These are phyloP conservation scores for Acrossocheilus wenchowensis DNA, from an alignment of 2,797 vertebrate genomes.

Conservation along the genomic window DNA sequence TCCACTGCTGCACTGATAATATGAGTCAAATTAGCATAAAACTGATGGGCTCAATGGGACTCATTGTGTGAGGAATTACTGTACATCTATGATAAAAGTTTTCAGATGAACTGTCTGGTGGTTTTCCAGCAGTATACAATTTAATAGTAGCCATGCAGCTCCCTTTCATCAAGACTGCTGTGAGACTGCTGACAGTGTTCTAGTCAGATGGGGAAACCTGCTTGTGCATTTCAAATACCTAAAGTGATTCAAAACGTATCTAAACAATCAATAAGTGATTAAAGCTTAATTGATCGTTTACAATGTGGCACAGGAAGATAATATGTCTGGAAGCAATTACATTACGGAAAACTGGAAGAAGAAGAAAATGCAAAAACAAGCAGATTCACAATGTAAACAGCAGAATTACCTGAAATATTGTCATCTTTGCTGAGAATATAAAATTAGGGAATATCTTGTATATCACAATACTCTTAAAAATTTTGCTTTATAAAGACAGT, in stretches of 20 bases:
- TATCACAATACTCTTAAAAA: background rate
- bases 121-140: background rate
- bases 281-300: background rate
- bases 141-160: background rate
- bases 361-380: background rate
- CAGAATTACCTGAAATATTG: background rate
- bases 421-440: too few relatives aligned
- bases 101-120: background rate
- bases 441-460: too few relatives aligned
- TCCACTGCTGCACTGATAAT: background rate
- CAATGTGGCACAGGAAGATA: background rate
- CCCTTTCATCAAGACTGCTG: background rate
- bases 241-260: background rate
- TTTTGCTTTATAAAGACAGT: background rate
- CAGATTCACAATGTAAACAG: background rate
- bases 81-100: background rate
- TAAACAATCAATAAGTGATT: background rate
- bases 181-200: background rate
- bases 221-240: background rate
- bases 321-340: background rate
- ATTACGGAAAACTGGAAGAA: background rate
- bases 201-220: background rate
- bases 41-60: background rate
- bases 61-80: background rate
- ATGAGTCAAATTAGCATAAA: background rate